Base-by-base conservation (phyloP, 1,140 invertebrate species). In the Heterodera schachtii region DNA sequence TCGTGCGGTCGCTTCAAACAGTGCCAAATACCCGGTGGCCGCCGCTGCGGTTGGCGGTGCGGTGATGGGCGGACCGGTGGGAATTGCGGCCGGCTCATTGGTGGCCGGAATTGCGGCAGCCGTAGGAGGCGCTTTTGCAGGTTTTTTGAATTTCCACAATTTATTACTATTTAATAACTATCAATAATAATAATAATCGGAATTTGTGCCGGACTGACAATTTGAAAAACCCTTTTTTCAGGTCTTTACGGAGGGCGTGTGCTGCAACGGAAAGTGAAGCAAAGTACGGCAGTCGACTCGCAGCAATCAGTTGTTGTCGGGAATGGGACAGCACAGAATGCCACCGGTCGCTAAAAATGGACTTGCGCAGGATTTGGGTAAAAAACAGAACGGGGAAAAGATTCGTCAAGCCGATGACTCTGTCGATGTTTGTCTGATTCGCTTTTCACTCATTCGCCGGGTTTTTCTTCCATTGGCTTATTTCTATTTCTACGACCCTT, bases 1-100 rank as follows among this genome's bases (percentile, higher is more conserved):
- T 46, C 84, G 86, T 60, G 86, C 86, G 21, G 86, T 87, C 4
- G 77, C 75, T n/a, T 79, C 71, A n/a, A 88, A 87, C 71, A 84
- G 80, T n/a, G 86, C 86, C 3, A 86, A 86, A 64, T 87, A 87
- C 47, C 75, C 83, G 19, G 47, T 74, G 46, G 67, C 84, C 21
- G 86, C 84, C 5, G 86, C 84, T 31, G 84, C 81, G 6, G 81
- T 87, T 6, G 86, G 86, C 41, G 82, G 86, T 19, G 82, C 85
- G 41, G 86, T 83, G 7, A 67, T 87, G 44, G 86, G 86, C 47
- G 86, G 86, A 4, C 86, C 86, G 46, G 82, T 87, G 19, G 86
- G 86, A 60, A 21, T 87, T 44, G 85, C 80, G 1, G 86, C 86
- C 57, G 86, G 86, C 16, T 87, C 86, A 16, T 80, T 83, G 11